Conservation (phyloP, 2,113 vertebrate genomes). For the Pongo abelii region DNA sequence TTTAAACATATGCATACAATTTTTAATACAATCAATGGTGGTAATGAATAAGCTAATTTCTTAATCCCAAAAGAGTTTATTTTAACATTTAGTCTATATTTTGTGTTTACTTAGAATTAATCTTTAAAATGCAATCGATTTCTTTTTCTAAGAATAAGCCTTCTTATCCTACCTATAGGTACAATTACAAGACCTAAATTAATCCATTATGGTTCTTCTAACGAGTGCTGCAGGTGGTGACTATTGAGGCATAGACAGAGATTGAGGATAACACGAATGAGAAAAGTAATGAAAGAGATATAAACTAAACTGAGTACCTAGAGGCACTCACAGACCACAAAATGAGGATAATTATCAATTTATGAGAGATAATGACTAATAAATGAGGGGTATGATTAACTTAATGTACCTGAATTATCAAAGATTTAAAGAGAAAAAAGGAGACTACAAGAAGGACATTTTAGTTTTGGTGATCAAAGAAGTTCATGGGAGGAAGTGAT, state of each 20-base stretch:
- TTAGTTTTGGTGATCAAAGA: not conserved
- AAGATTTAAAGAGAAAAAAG: not conserved
- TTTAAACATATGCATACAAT: not conserved
- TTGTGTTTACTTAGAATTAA: not conserved
- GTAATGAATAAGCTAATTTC: not conserved
- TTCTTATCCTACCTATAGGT: not conserved
- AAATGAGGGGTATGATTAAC: not conserved
- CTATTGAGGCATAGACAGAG: not conserved
- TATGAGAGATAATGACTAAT: not conserved
- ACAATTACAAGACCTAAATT: not conserved
- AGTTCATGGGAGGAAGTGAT: not conserved
- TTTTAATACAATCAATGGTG: not conserved
- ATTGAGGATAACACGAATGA: not conserved
- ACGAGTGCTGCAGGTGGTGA: not conserved
- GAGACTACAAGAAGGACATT: not conserved
- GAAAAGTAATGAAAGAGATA: not conserved
- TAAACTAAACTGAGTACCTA: not conserved
- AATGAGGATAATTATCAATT: not conserved
- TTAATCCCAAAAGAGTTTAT: not conserved
- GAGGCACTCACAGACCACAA: fast-evolving
- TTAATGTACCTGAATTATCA: not conserved
- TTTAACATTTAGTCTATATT: not conserved
- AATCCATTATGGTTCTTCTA: not conserved
- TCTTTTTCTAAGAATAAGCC: not conserved
- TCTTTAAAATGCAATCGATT: not conserved